phyloP scores from a whole-genome alignment of 2,113 vertebrate species.

The Lasiurus borealis region DNA sequence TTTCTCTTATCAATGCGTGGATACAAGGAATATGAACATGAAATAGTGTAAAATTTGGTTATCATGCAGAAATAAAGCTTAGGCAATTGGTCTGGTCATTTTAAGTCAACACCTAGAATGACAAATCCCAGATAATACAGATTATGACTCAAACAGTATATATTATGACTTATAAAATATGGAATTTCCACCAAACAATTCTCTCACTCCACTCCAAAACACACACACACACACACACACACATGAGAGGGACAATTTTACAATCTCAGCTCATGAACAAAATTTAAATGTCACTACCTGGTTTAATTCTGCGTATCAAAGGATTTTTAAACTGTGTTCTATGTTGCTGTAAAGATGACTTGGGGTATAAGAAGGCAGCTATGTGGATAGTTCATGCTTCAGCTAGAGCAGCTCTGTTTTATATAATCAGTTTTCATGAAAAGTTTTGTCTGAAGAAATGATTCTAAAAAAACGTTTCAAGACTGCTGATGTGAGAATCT shows the following conservation, averaged over 20 bases:
- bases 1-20: not conserved
- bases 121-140: not conserved
- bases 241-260: not conserved
- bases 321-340: not conserved
- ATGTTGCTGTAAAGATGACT: not conserved
- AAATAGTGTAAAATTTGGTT: not conserved
- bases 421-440: not conserved
- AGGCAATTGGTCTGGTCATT: not conserved
- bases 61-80: not conserved
- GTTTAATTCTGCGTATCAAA: not conserved
- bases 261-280: not conserved
- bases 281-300: not conserved
- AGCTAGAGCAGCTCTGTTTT: not conserved
- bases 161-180: not conserved
- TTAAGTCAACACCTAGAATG: not conserved
- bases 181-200: not conserved
- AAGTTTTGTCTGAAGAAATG: not conserved
- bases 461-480: conserved; percentile 26
- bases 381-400: not conserved
- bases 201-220: not conserved
- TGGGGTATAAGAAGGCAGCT: not conserved
- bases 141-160: not conserved
- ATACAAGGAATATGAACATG: not conserved
- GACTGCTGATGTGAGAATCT: not conserved
- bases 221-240: too few species aligned